Conservation (phyloP, 2,888 invertebrate species). For the Brachyopa scutellaris region DNA sequence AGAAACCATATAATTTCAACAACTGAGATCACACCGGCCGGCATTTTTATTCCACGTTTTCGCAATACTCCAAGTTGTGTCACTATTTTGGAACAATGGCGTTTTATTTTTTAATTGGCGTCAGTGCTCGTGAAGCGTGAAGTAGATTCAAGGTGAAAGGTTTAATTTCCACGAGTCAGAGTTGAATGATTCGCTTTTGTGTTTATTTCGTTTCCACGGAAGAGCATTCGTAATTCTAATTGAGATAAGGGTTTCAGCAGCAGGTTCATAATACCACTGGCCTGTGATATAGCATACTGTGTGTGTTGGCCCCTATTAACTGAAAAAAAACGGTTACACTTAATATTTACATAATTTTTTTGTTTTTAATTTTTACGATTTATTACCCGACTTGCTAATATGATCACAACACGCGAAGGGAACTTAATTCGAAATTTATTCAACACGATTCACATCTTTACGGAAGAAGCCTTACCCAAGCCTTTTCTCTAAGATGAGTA, state of each 20-base stretch:
- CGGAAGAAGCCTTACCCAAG: neutral
- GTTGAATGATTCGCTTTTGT: constrained; percentile 49
- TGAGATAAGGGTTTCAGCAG: constrained; percentile 27
- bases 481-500: neutral
- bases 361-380: constrained; percentile 44
- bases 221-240: constrained; percentile 31
- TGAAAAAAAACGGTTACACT: constrained; percentile 10
- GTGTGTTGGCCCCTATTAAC: constrained; percentile 32
- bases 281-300: neutral
- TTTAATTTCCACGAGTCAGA: constrained; percentile 54
- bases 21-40: constrained; percentile 59
- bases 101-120: constrained; percentile 41
- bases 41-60: constrained; percentile 47
- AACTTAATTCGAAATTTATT: constrained; percentile 59
- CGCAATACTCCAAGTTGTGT: constrained; percentile 59
- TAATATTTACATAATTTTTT: constrained; percentile 41
- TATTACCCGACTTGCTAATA: constrained; percentile 51
- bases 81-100: constrained; percentile 51
- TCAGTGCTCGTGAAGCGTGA: constrained; percentile 66
- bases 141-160: constrained; percentile 70
- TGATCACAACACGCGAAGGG: constrained; percentile 43
- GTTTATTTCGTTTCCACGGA: constrained; percentile 22
- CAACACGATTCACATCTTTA: constrained; percentile 33
- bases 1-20: constrained; percentile 23
- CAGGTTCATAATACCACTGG: neutral